Conservation (phyloP, 2,797 vertebrate species). For the Lateolabrax maculatus region DNA sequence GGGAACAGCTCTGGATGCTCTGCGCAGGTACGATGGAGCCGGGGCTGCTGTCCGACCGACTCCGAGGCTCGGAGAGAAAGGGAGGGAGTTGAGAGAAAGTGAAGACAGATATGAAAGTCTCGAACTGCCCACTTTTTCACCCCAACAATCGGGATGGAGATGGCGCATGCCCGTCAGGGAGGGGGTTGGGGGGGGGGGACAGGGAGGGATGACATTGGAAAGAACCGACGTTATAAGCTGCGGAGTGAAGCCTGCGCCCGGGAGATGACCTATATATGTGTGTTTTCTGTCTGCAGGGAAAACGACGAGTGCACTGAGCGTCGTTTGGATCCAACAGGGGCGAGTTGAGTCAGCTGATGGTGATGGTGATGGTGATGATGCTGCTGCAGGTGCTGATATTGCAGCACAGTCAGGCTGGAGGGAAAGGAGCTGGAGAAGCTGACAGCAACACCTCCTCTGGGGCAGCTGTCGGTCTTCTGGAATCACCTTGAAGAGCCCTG, state of each 20-base stretch:
- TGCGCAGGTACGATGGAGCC: slow-evolving; percentile 68
- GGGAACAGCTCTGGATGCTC: slow-evolving; percentile 51
- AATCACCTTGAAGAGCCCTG: slow-evolving; percentile 20
- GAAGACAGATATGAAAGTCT: slow-evolving; percentile 67
- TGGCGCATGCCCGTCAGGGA: slow-evolving; percentile 61
- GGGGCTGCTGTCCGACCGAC: slow-evolving; percentile 49
- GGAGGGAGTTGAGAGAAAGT: slow-evolving; percentile 69
- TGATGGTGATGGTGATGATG: too few relatives aligned
- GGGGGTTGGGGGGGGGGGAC: too few relatives aligned
- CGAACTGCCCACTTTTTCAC: slow-evolving; percentile 79
- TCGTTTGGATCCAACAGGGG: slow-evolving; percentile 43
- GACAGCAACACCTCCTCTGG: background rate
- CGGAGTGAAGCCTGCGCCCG: slow-evolving; percentile 29
- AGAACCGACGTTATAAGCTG: slow-evolving; percentile 55
- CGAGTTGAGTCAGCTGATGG: slow-evolving; percentile 63
- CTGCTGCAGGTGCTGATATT: slow-evolving; percentile 58
- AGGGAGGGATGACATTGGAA: slow-evolving; percentile 58
- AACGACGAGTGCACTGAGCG: slow-evolving; percentile 40
- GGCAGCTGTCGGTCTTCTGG: background rate
- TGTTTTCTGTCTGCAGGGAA: slow-evolving; percentile 41
- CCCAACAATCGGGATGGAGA: slow-evolving; percentile 62
- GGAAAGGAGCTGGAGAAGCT: slow-evolving; percentile 10
- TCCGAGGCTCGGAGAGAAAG: slow-evolving; percentile 57
- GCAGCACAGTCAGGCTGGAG: slow-evolving; percentile 49
- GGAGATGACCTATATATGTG: slow-evolving; percentile 26